Conservation (phyloP, 2,888 invertebrate genomes). For the Hypena proboscidalis region DNA sequence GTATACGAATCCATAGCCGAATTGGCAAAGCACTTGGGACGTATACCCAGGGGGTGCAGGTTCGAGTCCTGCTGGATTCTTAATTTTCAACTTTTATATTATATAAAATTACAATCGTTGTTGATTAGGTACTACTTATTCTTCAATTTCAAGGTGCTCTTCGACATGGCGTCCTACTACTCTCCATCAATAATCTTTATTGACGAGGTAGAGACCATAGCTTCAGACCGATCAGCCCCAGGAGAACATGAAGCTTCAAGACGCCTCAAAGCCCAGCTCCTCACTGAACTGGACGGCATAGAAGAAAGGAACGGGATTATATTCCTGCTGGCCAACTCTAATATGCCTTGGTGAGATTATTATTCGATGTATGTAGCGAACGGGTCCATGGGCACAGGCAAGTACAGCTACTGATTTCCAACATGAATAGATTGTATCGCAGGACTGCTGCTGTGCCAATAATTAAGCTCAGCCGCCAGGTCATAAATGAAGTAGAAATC, state of each 20-base stretch:
- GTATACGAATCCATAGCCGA: too few relatives aligned
- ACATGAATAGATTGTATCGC: too few relatives aligned
- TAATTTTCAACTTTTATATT: too few relatives aligned
- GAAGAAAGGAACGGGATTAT: constrained; percentile 87
- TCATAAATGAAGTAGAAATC: too few relatives aligned
- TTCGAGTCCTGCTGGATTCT: too few relatives aligned
- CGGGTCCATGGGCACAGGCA: not conserved
- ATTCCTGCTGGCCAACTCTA: constrained; percentile 94
- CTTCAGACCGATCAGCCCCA: constrained; percentile 86
- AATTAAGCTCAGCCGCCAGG: too few relatives aligned
- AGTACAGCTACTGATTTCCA: too few relatives aligned
- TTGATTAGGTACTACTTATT: too few relatives aligned
- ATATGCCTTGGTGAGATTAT: constrained; percentile 91
- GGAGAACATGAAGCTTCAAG: constrained; percentile 94
- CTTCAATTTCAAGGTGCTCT: constrained; percentile 88
- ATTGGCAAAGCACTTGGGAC: too few relatives aligned
- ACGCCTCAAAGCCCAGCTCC: constrained; percentile 94
- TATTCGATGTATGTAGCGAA: not conserved
- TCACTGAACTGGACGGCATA: constrained; percentile 94
- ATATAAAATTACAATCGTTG: too few relatives aligned
- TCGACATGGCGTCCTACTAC: constrained; percentile 93
- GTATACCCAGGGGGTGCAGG: too few relatives aligned
- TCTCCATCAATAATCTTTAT: constrained; percentile 96
- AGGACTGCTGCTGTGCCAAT: too few relatives aligned
- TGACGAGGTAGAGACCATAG: constrained; percentile 96